Evolutionary conservation across 1,140 invertebrate genomes (phyloP).

Genomic region (Steinernema khuongi): DNA sequence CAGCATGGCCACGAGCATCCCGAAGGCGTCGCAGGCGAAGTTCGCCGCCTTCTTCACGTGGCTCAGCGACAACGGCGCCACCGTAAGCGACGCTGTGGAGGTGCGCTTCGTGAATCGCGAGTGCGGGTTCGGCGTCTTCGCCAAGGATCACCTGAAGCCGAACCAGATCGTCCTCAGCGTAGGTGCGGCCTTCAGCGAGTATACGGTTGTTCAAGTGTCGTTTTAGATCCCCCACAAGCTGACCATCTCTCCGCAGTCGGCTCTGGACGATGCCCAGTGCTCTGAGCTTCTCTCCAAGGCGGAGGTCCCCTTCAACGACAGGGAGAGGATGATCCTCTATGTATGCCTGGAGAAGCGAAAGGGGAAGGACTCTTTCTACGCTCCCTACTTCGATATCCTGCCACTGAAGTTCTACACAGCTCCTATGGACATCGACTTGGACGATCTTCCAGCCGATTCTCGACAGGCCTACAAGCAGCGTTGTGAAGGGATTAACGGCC

Average conservation of each 20-base stretch:
- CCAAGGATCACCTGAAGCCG: neutral
- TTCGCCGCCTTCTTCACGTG: neutral
- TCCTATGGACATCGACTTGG: neutral
- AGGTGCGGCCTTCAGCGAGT: neutral
- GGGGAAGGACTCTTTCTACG: neutral
- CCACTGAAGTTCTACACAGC: neutral
- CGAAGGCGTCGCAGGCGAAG: neutral
- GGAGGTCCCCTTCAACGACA: neutral
- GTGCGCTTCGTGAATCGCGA: neutral
- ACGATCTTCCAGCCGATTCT: neutral
- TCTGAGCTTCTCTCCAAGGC: neutral
- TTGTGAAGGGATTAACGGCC: neutral
- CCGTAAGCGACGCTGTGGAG: neutral
- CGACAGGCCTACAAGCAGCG: neutral
- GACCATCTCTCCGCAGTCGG: neutral
- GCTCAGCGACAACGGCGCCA: neutral
- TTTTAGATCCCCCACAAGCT: constrained; percentile 1
- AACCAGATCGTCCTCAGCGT: neutral
- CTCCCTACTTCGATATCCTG: neutral
- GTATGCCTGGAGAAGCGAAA: neutral
- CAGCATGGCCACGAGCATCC: neutral
- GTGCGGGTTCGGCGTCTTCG: neutral
- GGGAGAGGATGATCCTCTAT: neutral
- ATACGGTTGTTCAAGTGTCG: neutral
- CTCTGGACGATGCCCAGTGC: neutral